Evolutionary conservation across 1,140 invertebrate genomes (phyloP).

Genomic region (Babylonia areolata): DNA sequence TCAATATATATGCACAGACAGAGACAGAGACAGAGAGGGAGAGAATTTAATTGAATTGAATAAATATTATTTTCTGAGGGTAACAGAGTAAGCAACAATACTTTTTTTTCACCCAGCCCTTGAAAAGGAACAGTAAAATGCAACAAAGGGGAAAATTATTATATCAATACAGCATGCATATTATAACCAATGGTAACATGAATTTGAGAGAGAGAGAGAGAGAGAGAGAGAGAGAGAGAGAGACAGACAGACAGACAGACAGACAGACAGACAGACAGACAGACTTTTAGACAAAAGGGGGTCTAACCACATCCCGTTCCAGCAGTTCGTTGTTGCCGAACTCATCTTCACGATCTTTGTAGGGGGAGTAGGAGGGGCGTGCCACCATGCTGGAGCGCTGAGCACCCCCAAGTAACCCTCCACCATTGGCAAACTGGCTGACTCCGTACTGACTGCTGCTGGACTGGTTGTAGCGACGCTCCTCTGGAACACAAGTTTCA

Average conservation of each 20-base stretch:
- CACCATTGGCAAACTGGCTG: conserved; percentile 37
- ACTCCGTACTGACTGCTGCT: conserved; percentile 16
- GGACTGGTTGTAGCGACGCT: conserved; percentile 21
- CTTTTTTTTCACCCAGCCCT: no score
- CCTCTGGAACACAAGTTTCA: conserved; percentile 23
- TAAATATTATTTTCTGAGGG: no score
- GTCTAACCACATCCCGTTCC: conserved; percentile 82
- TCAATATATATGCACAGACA: no score
- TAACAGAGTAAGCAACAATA: no score
- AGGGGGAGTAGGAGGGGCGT: conserved; percentile 22
- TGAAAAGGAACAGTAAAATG: no score
- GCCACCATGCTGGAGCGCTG: conserved; percentile 34
- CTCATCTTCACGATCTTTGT: conserved; percentile 47
- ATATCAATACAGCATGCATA: no score
- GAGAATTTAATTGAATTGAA: no score
- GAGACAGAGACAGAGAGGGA: no score
- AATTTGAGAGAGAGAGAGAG: neutral
- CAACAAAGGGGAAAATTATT: no score
- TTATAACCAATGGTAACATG: no score
- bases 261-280: neutral
- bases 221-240: neutral
- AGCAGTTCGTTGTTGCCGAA: conserved; percentile 64
- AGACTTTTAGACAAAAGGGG: neutral
- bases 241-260: neutral
- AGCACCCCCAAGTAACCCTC: conserved; percentile 19